Conservation (phyloP, 2,888 invertebrate species). For the Xestia xanthographa region DNA sequence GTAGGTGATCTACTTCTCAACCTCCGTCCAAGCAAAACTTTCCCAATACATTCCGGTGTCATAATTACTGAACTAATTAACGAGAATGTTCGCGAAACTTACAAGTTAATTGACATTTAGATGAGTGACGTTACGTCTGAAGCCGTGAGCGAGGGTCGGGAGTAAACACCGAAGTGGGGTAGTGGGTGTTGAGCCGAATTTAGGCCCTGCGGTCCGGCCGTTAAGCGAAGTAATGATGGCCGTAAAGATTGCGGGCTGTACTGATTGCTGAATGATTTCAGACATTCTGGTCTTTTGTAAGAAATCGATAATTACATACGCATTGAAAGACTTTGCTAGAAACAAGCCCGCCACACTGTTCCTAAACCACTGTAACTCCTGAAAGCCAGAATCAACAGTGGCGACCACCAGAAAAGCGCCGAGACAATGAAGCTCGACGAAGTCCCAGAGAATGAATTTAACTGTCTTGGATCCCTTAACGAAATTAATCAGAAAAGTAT, state of each 20-base stretch:
- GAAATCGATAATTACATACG: not conserved
- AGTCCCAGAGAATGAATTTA: too few species aligned
- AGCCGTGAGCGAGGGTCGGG: constrained; percentile 28
- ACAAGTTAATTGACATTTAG: constrained; percentile 47
- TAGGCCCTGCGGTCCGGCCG: constrained; percentile 29
- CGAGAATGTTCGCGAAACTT: constrained; percentile 36
- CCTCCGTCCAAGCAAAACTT: constrained; percentile 15
- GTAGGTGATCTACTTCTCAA: not conserved
- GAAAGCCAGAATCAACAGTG: too few species aligned
- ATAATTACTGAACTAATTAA: constrained; percentile 36
- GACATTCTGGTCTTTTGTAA: not conserved
- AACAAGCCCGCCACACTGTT: too few species aligned
- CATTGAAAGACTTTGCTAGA: not conserved
- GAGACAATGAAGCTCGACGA: too few species aligned
- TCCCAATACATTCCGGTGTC: constrained; percentile 12
- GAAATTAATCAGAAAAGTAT: too few species aligned
- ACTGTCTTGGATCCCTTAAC: too few species aligned
- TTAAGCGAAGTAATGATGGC: constrained; percentile 33
- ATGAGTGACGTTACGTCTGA: constrained; percentile 52
- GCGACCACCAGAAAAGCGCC: too few species aligned
- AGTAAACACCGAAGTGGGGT: constrained; percentile 53
- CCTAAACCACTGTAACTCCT: too few species aligned
- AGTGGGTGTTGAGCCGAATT: constrained; percentile 47
- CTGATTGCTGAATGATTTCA: constrained; percentile 35
- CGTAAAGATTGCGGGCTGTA: constrained; percentile 27